Base-by-base conservation (phyloP, 1,140 invertebrate genomes). In the Scaptodrosophila lebanonensis region DNA sequence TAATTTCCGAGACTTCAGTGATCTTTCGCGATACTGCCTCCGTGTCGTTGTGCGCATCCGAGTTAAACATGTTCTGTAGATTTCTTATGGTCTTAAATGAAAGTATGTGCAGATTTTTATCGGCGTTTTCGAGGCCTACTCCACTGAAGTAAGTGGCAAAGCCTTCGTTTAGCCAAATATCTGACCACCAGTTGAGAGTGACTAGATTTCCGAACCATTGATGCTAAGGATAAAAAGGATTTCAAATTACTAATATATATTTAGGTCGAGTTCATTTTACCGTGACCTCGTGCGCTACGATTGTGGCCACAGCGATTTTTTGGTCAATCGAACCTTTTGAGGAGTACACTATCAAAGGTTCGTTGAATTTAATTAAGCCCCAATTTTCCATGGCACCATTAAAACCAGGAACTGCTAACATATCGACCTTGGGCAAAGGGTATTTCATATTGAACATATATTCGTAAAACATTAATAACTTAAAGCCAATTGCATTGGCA, bases 141-240 rank as follows among this genome's bases (percentile, higher is more conserved):
- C 88, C 89, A n/a, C 91, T 91, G 57, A 91, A 89, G 86, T 91
- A 95, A 0, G 93, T 93, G 2, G 95, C 95, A 83, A 96, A 95
- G 6, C 94, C 95, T 87, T 96, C 95, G 86, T 95, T 96, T 2
- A 97, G 88, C 95, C 95, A 96, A 0, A 96, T 87, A 86, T 96
- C 93, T 1, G 91, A 91, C 93, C 93, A 95, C 93, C 93, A 95
- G 71, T 91, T 91, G 90, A 93, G 93, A 0, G 93, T 94, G 0
- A 95, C 93, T 67, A 95, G 85, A 85, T 95, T 87, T 17, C 85
- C 85, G 85, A 94, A 94, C 93, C 93, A 95, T 83, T 94, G 93
- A 88, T 97, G 96, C 2, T n/a, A n/a, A n/a, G n/a, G n/a, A n/a
- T n/a, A n/a, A n/a, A n/a, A n/a, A n/a, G n/a, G n/a, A n/a, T n/a